A percentile compares a stretch with the other conserved stretches of the same genome.
Evolutionary conservation across 2,113 vertebrate genomes (phyloP).

Genomic region (Perca fluviatilis): DNA sequence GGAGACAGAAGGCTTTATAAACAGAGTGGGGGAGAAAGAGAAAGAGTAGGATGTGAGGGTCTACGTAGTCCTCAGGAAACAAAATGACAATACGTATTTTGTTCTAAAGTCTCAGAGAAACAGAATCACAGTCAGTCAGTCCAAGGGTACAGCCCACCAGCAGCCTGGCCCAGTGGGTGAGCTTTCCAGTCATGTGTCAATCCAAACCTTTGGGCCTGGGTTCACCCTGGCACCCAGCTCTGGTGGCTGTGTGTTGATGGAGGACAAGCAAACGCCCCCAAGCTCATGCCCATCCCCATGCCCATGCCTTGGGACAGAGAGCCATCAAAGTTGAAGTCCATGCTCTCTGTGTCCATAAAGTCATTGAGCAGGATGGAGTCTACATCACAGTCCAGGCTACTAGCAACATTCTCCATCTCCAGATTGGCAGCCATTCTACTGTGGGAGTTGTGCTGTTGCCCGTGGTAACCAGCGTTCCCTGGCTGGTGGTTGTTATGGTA

Average conservation of each 20-base stretch:
- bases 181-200: slow-evolving; percentile 58
- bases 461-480: slow-evolving; percentile 73
- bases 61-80: slow-evolving; percentile 68
- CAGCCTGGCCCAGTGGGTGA: slow-evolving; percentile 62
- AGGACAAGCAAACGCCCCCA: slow-evolving; percentile 86
- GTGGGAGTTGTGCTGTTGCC: slow-evolving; percentile 83
- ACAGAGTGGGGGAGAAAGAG: slow-evolving; percentile 22
- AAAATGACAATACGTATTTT: slow-evolving; percentile 75
- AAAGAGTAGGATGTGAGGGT: slow-evolving; percentile 26
- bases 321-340: slow-evolving; percentile 97
- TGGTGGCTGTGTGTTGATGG: slow-evolving; percentile 90
- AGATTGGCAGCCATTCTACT: slow-evolving; percentile 91
- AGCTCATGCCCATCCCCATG: slow-evolving; percentile 90
- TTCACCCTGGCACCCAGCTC: slow-evolving; percentile 94
- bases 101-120: slow-evolving; percentile 71
- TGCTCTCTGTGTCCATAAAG: slow-evolving; percentile 95
- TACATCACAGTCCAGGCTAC: slow-evolving; percentile 93
- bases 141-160: slow-evolving; percentile 68
- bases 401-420: slow-evolving; percentile 92
- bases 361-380: slow-evolving; percentile 97
- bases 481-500: slow-evolving; percentile 81
- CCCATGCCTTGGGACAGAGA: slow-evolving; percentile 92
- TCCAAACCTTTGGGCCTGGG: slow-evolving; percentile 30
- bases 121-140: slow-evolving; percentile 77
- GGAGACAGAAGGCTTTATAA: slow-evolving; percentile 62